Conservation (phyloP, 2,888 invertebrate genomes). For the Cheilosia soror region DNA sequence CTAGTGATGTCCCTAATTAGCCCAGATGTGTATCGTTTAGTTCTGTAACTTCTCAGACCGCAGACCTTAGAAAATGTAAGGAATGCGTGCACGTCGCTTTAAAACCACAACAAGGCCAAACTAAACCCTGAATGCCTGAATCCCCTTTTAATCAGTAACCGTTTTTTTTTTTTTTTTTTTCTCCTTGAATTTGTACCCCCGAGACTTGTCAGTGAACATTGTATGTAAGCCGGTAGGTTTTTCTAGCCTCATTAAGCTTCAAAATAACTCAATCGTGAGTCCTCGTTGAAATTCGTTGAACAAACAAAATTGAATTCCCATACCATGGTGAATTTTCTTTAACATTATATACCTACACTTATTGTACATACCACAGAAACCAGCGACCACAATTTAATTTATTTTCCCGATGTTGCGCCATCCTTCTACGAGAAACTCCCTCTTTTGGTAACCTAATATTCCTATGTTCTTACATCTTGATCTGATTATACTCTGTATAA, state of each 20-base stretch:
- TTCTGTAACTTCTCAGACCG: no score
- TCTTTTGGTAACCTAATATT: slow-evolving; percentile 49
- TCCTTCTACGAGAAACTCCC: slow-evolving; percentile 39
- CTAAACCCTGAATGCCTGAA: no score
- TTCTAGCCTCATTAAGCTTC: slow-evolving; percentile 51
- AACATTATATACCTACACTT: background rate
- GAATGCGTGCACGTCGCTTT: no score
- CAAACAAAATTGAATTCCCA: slow-evolving; percentile 52
- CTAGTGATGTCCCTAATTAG: no score
- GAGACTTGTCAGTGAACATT: background rate
- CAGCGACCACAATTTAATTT: slow-evolving; percentile 58
- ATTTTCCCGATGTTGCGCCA: slow-evolving; percentile 40
- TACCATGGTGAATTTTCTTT: slow-evolving; percentile 17
- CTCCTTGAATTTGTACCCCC: no score
- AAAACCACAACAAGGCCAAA: no score
- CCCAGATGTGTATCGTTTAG: no score
- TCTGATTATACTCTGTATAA: slow-evolving; percentile 39
- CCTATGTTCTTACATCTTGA: slow-evolving; percentile 55
- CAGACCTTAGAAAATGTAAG: no score
- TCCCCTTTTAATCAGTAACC: no score
- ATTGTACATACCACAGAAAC: background rate
- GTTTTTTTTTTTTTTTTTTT: no score
- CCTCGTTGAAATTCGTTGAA: slow-evolving; percentile 33
- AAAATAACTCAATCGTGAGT: slow-evolving; percentile 60
- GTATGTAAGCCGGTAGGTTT: background rate